phyloP scores from a whole-genome alignment of 2,888 invertebrate species.

The Campoplex nolae region DNA sequence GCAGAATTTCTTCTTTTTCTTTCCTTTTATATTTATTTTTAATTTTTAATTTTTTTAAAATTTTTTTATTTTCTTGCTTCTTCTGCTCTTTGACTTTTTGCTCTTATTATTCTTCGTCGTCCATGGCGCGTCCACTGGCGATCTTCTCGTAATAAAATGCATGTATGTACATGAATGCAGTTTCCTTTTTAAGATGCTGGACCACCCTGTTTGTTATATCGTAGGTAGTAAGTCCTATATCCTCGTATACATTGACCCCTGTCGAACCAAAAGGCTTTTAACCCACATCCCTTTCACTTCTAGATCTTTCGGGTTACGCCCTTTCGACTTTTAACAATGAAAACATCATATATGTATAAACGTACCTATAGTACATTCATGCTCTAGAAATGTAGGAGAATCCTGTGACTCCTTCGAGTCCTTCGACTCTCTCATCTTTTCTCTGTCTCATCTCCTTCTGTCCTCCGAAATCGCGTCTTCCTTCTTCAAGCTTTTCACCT shows the following conservation, averaged over 20 bases:
- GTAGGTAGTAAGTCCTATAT: conserved; percentile 45
- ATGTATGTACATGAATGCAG: conserved; percentile 75
- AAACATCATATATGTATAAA: background rate
- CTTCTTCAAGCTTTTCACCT: conserved; percentile 26
- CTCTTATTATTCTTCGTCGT: conserved; percentile 19
- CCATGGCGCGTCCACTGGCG: conserved; percentile 59
- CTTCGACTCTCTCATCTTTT: background rate
- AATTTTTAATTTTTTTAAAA: conserved; percentile 15
- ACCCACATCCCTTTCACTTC: conserved; percentile 5
- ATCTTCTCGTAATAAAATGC: conserved; percentile 75
- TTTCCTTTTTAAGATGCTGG: conserved; percentile 75
- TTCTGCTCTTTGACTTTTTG: conserved; percentile 31
- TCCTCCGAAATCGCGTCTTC: background rate
- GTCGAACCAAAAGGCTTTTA: background rate
- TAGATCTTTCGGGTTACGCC: background rate
- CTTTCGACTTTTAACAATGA: background rate
- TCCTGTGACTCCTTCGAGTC: background rate
- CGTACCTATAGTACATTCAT: background rate
- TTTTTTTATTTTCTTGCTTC: background rate
- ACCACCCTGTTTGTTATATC: conserved; percentile 72
- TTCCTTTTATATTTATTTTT: background rate
- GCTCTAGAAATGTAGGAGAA: background rate
- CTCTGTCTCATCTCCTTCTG: background rate
- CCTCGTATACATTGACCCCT: background rate
- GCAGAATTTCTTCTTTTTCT: conserved; percentile 36